Conservation (phyloP, 2,113 vertebrate species). For the Bubo blakistoni region DNA sequence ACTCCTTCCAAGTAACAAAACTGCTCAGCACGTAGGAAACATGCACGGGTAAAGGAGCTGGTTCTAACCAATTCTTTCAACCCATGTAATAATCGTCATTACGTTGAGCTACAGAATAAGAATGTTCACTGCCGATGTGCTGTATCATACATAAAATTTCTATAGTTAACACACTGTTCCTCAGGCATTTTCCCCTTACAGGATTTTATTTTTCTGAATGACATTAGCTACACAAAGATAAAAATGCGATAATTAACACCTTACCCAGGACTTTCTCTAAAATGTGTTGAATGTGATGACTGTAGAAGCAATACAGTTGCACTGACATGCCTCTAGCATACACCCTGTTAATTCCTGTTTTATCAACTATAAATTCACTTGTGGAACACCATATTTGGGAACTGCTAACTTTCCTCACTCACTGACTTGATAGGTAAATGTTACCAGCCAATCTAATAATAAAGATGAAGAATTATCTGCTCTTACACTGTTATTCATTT, state of each 20-base stretch:
- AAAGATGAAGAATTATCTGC: neutral
- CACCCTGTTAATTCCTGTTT: neutral
- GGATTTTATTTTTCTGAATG: neutral
- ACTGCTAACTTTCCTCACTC: neutral
- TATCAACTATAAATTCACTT: rapidly evolving
- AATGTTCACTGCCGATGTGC: neutral
- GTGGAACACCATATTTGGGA: neutral
- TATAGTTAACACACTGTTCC: neutral
- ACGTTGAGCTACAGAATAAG: neutral
- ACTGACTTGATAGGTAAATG: rapidly evolving
- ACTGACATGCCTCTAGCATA: neutral
- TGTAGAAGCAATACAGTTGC: neutral
- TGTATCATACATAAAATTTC: neutral
- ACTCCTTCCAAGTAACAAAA: neutral
- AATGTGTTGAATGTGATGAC: neutral
- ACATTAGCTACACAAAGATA: neutral
- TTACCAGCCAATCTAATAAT: rapidly evolving
- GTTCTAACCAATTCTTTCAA: neutral
- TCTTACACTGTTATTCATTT: neutral
- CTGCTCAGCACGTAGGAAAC: neutral
- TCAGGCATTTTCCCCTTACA: neutral
- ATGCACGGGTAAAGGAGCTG: neutral
- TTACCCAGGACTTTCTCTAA: neutral
- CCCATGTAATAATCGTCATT: neutral
- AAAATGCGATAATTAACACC: neutral